Evolutionary conservation across 2,888 invertebrate species (phyloP).

Genomic region (Drosophila picticornis): DNA sequence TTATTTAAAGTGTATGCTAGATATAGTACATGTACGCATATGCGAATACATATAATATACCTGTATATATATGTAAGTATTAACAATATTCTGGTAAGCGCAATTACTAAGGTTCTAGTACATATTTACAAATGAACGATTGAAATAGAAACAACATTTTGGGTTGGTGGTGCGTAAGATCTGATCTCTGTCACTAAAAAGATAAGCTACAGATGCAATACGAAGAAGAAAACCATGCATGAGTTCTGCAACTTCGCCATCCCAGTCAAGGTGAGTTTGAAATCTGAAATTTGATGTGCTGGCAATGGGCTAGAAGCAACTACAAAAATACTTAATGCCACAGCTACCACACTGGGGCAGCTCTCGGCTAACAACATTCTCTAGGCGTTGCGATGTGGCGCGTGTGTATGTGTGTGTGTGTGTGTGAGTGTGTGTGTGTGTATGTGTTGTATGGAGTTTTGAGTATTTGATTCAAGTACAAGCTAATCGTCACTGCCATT

Average conservation of each 20-base stretch:
- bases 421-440: slow-evolving; percentile 10
- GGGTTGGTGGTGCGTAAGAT: slow-evolving; percentile 22
- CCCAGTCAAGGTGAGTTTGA: slow-evolving; percentile 25
- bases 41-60: slow-evolving; percentile 38
- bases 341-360: slow-evolving; percentile 36
- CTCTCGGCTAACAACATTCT: slow-evolving; percentile 55
- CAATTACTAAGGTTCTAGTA: slow-evolving; percentile 63
- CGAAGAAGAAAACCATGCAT: slow-evolving; percentile 9
- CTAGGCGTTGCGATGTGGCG: slow-evolving; percentile 25
- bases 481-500: slow-evolving; percentile 56
- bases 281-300: slow-evolving; percentile 20
- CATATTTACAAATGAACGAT: slow-evolving; percentile 76
- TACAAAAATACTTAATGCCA: slow-evolving; percentile 68
- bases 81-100: slow-evolving; percentile 72
- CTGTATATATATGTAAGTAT: slow-evolving; percentile 53
- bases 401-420: background rate
- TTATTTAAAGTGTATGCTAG: slow-evolving; percentile 56
- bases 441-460: slow-evolving; percentile 16
- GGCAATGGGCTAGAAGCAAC: slow-evolving; percentile 48
- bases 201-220: slow-evolving; percentile 22
- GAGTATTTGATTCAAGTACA: slow-evolving; percentile 48
- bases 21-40: slow-evolving; percentile 41
- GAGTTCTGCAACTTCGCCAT: slow-evolving; percentile 10
- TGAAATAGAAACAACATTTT: slow-evolving; percentile 68
- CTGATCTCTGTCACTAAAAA: slow-evolving; percentile 35